These are phyloP conservation scores for Bucco capensis DNA, from an alignment of 2,113 vertebrate species.

Conservation along the genomic window DNA sequence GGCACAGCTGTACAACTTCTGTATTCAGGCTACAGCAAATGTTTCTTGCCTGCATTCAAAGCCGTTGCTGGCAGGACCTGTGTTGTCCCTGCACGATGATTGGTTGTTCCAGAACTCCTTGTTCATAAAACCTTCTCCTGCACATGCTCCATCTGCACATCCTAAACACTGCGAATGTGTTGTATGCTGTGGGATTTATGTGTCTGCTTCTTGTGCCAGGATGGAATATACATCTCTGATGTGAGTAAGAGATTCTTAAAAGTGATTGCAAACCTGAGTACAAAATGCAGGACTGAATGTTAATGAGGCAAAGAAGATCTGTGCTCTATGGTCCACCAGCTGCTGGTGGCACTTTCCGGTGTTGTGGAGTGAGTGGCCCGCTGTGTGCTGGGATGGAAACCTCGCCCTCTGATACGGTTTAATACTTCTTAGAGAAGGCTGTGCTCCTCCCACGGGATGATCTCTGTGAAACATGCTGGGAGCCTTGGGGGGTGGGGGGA, in stretches of 20 bases:
- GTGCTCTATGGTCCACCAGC: rapidly evolving
- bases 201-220: slow-evolving; percentile 23
- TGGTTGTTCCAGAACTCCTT: slow-evolving; percentile 25
- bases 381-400: not conserved
- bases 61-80: slow-evolving; percentile 6
- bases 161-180: slow-evolving; percentile 23
- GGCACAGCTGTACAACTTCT: slow-evolving; percentile 55
- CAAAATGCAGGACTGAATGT: not conserved
- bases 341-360: not conserved
- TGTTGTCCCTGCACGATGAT: not conserved
- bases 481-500: not conserved
- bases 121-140: slow-evolving; percentile 11
- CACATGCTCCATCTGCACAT: slow-evolving; percentile 50
- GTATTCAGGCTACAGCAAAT: slow-evolving; percentile 45
- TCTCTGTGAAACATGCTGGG: rapidly evolving
- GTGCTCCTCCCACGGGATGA: not conserved
- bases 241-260: not conserved
- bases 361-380: not conserved
- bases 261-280: not conserved
- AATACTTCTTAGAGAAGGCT: not conserved
- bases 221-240: not conserved
- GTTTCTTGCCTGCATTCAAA: slow-evolving; percentile 46
- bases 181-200: slow-evolving; percentile 34
- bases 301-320: not conserved
- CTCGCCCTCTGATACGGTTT: not conserved